Percentiles rank a stretch among this genome's conserved stretches.
These are phyloP conservation scores for Drosophila kokeensis DNA, from an alignment of 2,888 invertebrate species.

Conservation along the genomic window DNA sequence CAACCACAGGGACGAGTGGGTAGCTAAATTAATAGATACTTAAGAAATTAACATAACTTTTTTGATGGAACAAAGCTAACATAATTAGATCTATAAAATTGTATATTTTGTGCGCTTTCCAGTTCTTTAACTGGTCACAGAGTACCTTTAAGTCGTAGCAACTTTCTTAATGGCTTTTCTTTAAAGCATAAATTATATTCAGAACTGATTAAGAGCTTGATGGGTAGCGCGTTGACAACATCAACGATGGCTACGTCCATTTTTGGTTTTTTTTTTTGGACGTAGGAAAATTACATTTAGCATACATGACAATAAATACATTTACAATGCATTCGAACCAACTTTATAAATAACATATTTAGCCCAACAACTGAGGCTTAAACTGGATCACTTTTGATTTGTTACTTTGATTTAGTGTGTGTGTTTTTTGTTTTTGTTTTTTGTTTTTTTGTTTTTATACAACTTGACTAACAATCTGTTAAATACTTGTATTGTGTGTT, in stretches of 20 bases:
- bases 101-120: background rate
- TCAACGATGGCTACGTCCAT: constrained; percentile 1
- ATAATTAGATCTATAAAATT: background rate
- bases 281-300: constrained; percentile 44
- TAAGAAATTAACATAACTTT: background rate
- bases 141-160: background rate
- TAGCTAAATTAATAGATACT: background rate
- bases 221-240: constrained; percentile 19
- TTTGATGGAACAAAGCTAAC: background rate
- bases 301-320: constrained; percentile 58
- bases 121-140: background rate
- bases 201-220: background rate
- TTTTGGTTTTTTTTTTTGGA: background rate
- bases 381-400: constrained; percentile 67
- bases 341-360: constrained; percentile 63
- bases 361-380: constrained; percentile 38
- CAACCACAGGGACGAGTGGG: background rate
- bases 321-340: constrained; percentile 65
- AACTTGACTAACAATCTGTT: constrained; percentile 55
- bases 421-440: constrained; percentile 4
- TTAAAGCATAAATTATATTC: background rate
- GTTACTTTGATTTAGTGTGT: constrained; percentile 24
- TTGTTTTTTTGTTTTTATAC: constrained; percentile 22
- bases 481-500: constrained; percentile 35
- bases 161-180: background rate